Evolutionary conservation across 1,140 invertebrate species (phyloP), one percentile per base, ranked within the genome.

Genomic region (Drosophila bifasciata): DNA sequence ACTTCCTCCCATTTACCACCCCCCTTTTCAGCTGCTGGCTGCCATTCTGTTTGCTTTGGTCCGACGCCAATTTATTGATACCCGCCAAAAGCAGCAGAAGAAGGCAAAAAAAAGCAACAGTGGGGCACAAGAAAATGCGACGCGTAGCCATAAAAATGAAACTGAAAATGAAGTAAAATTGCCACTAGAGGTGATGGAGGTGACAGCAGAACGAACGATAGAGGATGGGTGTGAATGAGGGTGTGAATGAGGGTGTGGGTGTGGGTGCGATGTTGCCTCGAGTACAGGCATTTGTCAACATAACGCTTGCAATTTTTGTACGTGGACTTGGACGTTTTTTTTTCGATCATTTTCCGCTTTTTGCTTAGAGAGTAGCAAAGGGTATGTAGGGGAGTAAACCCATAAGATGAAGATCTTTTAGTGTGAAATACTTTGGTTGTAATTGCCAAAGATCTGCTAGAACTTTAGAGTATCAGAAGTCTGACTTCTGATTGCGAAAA

Each of bases 31-130:
- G 41, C 39, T 48, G 16, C 41, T 64, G 61, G 72, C 51, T 56
- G 16, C n/a, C 9, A 32, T 5, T 19, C 43, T 71, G 52, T 76
- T 77, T 60, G 44, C 50, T 77, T 74, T 83, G 74, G 62, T 51
- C 73, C 73, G 58, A 60, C 61, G 67, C 51, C 79, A 80, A 85
- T 85, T 86, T 86, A 86, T 85, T 86, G 80, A 85, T 85, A 80
- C 76, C 66, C 62, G 58, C 45, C 62, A 66, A 44, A 44, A 59
- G 64, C 32, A 53, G 69, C 50, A 32, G 40, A 39, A 5, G 21
- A 8, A 13, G n/a, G 28, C n/a, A n/a, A n/a, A 45, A 44, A 16
- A 21, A 46, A 60, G 16, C 5, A 23, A 36, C 32, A 60, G 51
- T 60, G 23, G 48, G 23, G 48, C n/a, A n/a, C 58, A 39, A 50